Evolutionary conservation across 2,888 invertebrate species (phyloP).

Genomic region (Cenopis cana): DNA sequence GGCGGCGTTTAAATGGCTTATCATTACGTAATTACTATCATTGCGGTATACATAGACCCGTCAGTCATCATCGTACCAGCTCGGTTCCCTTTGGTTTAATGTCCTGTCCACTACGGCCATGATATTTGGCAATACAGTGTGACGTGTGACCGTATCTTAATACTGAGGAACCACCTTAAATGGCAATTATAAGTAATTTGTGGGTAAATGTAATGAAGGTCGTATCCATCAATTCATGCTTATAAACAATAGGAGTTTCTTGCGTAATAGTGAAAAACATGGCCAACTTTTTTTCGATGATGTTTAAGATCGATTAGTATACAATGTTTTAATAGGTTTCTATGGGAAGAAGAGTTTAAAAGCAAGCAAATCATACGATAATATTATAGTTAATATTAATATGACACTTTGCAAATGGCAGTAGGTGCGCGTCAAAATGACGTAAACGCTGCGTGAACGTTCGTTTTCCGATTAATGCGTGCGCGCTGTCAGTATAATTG

Average conservation of each 20-base stretch:
- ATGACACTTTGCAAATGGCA: conserved; percentile 6
- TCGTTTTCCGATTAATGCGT: conserved; percentile 28
- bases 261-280: too few species aligned
- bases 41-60: conserved; percentile 69
- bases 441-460: conserved; percentile 20
- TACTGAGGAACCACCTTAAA: too few species aligned
- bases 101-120: neutral
- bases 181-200: too few species aligned
- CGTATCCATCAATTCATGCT: too few species aligned
- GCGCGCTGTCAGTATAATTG: conserved; percentile 29
- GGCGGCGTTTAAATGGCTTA: conserved; percentile 82
- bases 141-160: neutral
- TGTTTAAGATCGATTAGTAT: neutral
- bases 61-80: conserved; percentile 54
- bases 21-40: conserved; percentile 85
- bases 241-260: too few species aligned
- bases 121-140: conserved; percentile 23
- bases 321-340: neutral
- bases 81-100: conserved; percentile 22
- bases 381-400: neutral
- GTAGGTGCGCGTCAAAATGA: conserved; percentile 22
- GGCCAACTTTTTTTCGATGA: too few species aligned
- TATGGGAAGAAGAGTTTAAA: neutral
- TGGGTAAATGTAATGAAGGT: too few species aligned
- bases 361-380: conserved; percentile 3